These are phyloP conservation scores for Umimayanthus kanabou DNA, from an alignment of 92 coral and sea anemone genomes.

Conservation along the genomic window DNA sequence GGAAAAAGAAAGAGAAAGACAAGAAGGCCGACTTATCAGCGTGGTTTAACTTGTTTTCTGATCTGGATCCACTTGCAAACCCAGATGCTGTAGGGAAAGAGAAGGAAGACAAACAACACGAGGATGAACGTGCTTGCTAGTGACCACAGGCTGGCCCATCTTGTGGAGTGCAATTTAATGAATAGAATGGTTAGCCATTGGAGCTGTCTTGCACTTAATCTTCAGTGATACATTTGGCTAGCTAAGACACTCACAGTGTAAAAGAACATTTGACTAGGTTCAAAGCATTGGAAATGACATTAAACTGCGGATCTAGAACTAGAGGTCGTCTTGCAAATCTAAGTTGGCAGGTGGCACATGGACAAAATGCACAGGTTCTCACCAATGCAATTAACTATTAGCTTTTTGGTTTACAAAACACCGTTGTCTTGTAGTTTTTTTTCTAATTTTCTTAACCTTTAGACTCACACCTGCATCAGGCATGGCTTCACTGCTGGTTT, in stretches of 20 bases:
- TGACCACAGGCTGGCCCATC: background rate
- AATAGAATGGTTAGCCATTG: background rate
- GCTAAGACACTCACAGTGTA: too few relatives aligned
- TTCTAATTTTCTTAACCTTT: too few relatives aligned
- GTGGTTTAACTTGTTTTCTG: conserved; percentile 96
- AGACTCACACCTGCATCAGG: background rate
- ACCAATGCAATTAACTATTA: background rate
- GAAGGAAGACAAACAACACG: conserved; percentile 78
- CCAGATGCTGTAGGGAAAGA: conserved; percentile 97
- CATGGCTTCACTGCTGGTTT: background rate
- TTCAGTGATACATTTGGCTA: background rate
- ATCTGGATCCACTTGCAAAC: conserved; percentile 95
- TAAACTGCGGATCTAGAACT: too few relatives aligned
- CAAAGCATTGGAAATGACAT: background rate
- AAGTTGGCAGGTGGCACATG: background rate
- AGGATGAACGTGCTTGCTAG: conserved; percentile 81
- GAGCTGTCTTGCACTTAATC: background rate
- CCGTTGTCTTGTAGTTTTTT: background rate
- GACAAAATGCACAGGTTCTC: background rate
- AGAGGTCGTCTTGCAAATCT: background rate
- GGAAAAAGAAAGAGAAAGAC: conserved; percentile 47
- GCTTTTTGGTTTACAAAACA: background rate
- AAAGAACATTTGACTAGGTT: too few relatives aligned
- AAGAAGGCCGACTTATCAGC: conserved; percentile 85
- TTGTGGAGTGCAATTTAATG: background rate